phyloP scores from a whole-genome alignment of 2,113 vertebrate species.

The Sorex araneus region DNA sequence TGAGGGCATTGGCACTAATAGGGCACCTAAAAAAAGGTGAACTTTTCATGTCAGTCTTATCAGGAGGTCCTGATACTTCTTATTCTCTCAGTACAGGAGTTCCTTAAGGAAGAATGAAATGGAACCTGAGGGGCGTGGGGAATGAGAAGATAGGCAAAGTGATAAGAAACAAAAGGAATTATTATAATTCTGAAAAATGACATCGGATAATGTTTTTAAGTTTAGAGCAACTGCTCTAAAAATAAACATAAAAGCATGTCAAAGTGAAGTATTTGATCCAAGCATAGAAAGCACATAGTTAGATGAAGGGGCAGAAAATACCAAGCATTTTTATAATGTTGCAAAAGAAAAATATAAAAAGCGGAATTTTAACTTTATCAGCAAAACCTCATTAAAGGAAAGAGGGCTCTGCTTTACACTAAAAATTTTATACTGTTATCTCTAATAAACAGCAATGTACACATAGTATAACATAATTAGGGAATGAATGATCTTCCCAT shows the following conservation, averaged over 20 bases:
- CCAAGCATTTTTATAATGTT: not conserved
- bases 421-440: not conserved
- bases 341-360: not conserved
- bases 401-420: not conserved
- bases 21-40: too few species aligned
- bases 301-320: not conserved
- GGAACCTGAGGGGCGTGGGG: not conserved
- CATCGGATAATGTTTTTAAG: not conserved
- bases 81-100: too few species aligned
- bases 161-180: too few species aligned
- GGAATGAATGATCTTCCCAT: not conserved
- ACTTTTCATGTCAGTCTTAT: too few species aligned
- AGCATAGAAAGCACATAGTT: not conserved
- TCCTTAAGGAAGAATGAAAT: too few species aligned
- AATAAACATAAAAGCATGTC: not conserved
- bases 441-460: accelerated
- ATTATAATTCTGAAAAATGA: not conserved
- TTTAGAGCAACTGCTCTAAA: not conserved
- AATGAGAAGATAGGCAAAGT: not conserved
- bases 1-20: not conserved
- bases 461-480: not conserved
- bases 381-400: too few species aligned
- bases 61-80: too few species aligned
- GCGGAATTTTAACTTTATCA: not conserved
- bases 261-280: not conserved